Base-by-base conservation (phyloP, 2,888 invertebrate species). In the Zhengitettix transpicula region DNA sequence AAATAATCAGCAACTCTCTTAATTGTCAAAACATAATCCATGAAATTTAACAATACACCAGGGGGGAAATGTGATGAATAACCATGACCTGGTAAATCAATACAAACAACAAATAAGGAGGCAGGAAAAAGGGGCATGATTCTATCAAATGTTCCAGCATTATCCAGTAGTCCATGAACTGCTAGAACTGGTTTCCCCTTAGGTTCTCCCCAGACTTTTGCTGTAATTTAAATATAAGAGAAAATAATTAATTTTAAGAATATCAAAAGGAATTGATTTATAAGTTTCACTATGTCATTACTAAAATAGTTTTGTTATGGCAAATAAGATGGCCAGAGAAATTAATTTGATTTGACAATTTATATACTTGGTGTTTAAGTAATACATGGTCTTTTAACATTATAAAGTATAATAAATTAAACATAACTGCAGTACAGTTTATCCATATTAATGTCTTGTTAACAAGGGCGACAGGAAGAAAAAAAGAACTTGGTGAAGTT, bases 81-180 rank as follows among this genome's bases (percentile, higher is more conserved):
- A 42, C 77, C 77, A 66, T 77, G 77, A 10, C 77, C 77, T 11
- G 77, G 75, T 57, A 76, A 67, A 65, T 77, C 77, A 52, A 77
- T 67, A 0, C 70, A 68, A 0, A 77, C 70, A 52, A 74, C 70
- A 58, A 73, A 71, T 57, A 69, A 69, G 17, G 69, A 62, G 2
- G 67, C 59, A 11, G 74, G 71, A 11, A 77, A 66, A 40, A 71
- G 59, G 1, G 71, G 67, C 54, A 74, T 68, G 16, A 77, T 66
- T 40, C 70, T 68, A 59, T 74, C 73, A 65, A 74, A 77, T 5
- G 75, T 66, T 41, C 74, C 74, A 52, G 72, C 71, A 65, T 77
- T 77, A 64, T 77, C 77, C 63, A 69, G 52, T 7, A 63, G 59
- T 40, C 76, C 76, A 64, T 77, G 77, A 59, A 67, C 66, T 44